Base-by-base conservation (phyloP, 2,797 vertebrate species). In the Margarornis squamiger region DNA sequence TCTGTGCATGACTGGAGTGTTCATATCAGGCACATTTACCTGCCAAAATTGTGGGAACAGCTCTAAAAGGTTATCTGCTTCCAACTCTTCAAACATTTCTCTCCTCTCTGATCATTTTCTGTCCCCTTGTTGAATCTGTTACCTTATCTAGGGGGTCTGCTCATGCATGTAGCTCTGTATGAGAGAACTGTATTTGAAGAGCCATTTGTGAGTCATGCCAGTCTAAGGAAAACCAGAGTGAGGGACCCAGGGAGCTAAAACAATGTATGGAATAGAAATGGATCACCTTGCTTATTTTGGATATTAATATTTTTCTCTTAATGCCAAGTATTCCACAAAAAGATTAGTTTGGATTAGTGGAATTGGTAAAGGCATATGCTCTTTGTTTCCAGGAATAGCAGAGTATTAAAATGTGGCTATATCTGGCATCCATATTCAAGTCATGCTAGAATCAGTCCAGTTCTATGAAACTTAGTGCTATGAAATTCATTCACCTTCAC, bases 1-100 rank as follows among this genome's bases (percentile, higher is more conserved):
- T 38, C 66, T 87, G 34, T 82, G 71, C 67, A 34, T 94, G 88
- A 93, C 83, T 92, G 91, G 80, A 90, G 30, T 45, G 63, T 41
- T 95, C 51, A 2, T 90, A 95, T 95, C 82, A 86, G 82, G 81
- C 57, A 27, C 38, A 8, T 88, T 78, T 91, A 68, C 51, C 26
- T 84, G 82, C 43, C 61, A 86, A 41, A 92, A 59, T 36, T 75
- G 16, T 84, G 66, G 55, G 38, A 91, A 78, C 24, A 58, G 24
- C 76, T 52, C 36, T 86, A 52, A 94, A 87, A 89, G 14, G 23
- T 59, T 71, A 19, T 49, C 16, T 46, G 30, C 22, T 77, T 77
- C 43, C 4, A 43, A 2, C 12, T 91, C 72, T 41, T 51, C 21
- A 46, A 66, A 14, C 58, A 4, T 81, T 88, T 72, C 4, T 75